These are phyloP conservation scores for Bombus sibiricus DNA, from an alignment of 1,140 invertebrate species.

Conservation along the genomic window DNA sequence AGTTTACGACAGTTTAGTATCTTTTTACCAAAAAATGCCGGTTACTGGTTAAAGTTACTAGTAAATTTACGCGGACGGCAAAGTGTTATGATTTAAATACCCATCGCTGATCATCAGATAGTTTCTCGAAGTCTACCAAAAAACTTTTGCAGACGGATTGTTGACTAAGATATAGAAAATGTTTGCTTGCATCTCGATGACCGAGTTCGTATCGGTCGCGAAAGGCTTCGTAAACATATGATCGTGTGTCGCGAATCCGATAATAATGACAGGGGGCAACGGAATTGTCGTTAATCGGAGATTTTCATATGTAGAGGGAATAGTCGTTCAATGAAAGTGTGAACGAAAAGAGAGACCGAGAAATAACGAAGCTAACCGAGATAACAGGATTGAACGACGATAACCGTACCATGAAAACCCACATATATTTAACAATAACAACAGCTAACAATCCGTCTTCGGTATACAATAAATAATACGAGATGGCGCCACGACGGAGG, in stretches of 20 bases:
- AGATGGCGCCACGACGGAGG: conserved; percentile 74
- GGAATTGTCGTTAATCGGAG: background rate
- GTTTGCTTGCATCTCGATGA: conserved; percentile 3
- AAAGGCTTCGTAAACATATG: background rate
- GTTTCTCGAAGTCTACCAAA: no score
- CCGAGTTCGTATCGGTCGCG: background rate
- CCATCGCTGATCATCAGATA: background rate
- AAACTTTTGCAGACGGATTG: background rate
- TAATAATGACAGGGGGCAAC: conserved; percentile 1
- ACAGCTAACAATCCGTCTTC: conserved; percentile 35
- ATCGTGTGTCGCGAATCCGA: background rate
- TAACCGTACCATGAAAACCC: conserved; percentile 44
- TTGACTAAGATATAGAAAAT: background rate
- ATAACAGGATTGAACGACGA: conserved; percentile 56
- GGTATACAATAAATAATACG: conserved; percentile 67
- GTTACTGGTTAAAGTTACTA: no score
- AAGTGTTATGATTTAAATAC: background rate
- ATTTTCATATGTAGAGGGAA: background rate
- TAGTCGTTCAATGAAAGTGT: background rate
- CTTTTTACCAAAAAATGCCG: no score
- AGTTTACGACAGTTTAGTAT: no score
- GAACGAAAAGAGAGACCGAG: conserved; percentile 12
- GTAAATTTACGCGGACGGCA: no score
- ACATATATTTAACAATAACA: conserved; percentile 60
- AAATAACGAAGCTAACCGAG: conserved; percentile 27